Conservation (phyloP, 2,797 vertebrate species). For the Delichon dasypus region DNA sequence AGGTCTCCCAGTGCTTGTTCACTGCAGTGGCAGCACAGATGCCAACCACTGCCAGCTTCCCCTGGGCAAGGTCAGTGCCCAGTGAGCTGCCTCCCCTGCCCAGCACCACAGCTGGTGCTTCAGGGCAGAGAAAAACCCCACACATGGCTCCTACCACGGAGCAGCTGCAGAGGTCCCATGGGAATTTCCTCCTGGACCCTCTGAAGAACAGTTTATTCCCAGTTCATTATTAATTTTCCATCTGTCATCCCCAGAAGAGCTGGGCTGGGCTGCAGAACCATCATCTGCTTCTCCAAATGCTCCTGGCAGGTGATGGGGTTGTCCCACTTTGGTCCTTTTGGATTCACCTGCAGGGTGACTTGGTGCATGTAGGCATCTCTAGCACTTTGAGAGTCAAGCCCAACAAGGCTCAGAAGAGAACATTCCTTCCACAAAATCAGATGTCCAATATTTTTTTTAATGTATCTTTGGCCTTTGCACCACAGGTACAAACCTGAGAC, state of each 20-base stretch:
- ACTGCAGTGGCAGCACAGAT: neutral
- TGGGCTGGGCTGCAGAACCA: neutral
- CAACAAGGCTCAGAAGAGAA: neutral
- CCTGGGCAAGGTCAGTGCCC: neutral
- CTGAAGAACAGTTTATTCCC: neutral
- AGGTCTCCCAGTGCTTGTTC: neutral
- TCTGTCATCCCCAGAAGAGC: neutral
- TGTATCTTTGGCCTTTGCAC: neutral
- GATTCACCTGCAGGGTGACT: neutral
- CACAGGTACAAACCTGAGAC: neutral
- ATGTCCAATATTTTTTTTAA: neutral
- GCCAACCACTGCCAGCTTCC: neutral
- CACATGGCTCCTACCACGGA: rapidly evolving
- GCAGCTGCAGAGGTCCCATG: neutral
- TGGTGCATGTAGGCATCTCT: neutral
- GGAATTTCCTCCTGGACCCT: neutral
- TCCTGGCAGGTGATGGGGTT: neutral
- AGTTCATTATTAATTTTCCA: neutral
- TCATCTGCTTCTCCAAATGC: neutral
- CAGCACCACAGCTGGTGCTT: neutral
- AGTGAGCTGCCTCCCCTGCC: neutral
- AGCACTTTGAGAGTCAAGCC: neutral
- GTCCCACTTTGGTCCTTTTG: neutral
- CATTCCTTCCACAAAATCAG: neutral
- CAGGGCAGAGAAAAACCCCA: neutral